Percentiles rank a stretch among this genome's conserved stretches.
Evolutionary conservation across 2,797 vertebrate genomes (phyloP).

Genomic region (Artibeus lituratus): DNA sequence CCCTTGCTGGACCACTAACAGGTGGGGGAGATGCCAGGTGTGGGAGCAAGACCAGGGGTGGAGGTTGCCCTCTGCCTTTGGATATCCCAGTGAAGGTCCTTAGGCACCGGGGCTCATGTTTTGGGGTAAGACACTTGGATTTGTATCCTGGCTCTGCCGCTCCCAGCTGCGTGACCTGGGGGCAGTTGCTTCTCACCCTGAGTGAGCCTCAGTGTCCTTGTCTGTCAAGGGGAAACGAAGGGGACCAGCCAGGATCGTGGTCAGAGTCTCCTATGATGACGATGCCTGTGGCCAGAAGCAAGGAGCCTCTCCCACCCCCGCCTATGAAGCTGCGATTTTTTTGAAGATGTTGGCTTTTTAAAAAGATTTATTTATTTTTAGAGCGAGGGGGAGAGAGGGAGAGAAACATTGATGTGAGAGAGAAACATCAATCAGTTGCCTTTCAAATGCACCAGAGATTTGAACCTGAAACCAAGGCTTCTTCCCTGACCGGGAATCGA

Average conservation of each 20-base stretch:
- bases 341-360: no score
- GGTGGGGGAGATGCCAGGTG: background rate
- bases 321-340: background rate
- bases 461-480: no score
- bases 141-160: background rate
- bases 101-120: rapidly evolving
- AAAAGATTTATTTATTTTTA: no score
- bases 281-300: background rate
- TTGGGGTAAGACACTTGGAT: background rate
- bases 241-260: background rate
- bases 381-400: no score
- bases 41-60: no score
- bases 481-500: no score
- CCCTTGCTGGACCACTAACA: background rate
- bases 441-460: no score
- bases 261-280: background rate
- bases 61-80: background rate
- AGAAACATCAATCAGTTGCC: no score
- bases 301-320: background rate
- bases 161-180: background rate
- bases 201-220: background rate
- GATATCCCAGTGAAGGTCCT: background rate
- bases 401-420: no score
- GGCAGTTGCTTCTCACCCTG: background rate
- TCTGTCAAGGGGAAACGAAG: background rate